Conservation (phyloP, 2,113 vertebrate genomes). For the Tautogolabrus adspersus region DNA sequence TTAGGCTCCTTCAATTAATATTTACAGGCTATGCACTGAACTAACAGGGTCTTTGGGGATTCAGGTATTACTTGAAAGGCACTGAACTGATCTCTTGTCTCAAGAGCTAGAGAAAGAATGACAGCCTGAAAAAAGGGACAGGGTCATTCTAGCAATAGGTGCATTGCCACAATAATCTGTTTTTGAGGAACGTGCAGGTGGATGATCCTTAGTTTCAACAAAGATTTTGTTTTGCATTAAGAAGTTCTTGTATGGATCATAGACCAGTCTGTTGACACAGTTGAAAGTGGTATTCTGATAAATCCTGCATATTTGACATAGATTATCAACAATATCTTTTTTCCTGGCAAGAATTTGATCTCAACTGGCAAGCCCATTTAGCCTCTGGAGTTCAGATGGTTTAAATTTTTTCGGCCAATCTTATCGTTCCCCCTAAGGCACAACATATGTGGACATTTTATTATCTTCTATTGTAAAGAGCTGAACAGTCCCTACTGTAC, state of each 20-base stretch:
- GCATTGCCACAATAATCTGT: background rate
- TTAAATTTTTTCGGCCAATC: constrained; percentile 3
- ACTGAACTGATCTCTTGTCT: constrained; percentile 30
- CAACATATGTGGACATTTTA: constrained; percentile 12
- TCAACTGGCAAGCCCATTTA: constrained; percentile 12
- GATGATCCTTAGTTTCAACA: too few species aligned
- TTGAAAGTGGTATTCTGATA: background rate
- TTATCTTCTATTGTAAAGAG: constrained; percentile 1
- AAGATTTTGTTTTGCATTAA: too few species aligned
- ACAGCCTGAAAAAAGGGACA: too few species aligned
- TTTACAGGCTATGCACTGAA: constrained; percentile 8
- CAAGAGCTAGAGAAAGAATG: background rate
- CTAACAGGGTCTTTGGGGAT: constrained; percentile 40
- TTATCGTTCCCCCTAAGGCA: constrained; percentile 17
- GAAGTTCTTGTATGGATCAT: background rate
- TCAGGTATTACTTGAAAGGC: constrained; percentile 50
- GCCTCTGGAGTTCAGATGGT: constrained; percentile 26
- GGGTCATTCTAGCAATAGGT: too few species aligned
- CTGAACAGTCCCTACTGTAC: background rate
- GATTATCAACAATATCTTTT: constrained; percentile 30
- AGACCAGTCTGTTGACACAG: background rate
- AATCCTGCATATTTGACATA: background rate
- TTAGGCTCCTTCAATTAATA: too few species aligned
- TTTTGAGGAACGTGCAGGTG: too few species aligned
- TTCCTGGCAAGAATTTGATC: constrained; percentile 10